Evolutionary conservation across 2,888 invertebrate species (phyloP), one percentile per base, ranked within the genome.

Genomic region (Epirrhoe tristata): DNA sequence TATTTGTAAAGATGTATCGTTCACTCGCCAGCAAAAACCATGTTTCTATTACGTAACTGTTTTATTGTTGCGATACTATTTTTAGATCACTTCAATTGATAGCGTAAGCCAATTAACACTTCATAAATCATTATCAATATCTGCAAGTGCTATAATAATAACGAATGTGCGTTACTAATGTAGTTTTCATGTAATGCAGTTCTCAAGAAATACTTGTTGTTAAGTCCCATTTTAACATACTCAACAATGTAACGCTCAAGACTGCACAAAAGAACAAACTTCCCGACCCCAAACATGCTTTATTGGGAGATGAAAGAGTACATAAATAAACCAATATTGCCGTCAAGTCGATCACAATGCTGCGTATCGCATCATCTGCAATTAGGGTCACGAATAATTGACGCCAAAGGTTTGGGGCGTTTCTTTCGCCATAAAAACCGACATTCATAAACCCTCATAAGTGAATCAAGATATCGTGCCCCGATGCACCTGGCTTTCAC

Each of bases 381-480:
- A 92, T 93, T 91, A 91, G 92, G 93, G 93, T 91, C 87, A 90
- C 83, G 84, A 87, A 91, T 92, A 93, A 93, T 91, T 91, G 91
- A 89, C 88, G 89, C 82, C 81, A 86, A 90, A 86, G 85, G 89
- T 88, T 86, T 87, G 86, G 86, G 89, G 90, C 85, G 88, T 83
- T 85, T 79, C 84, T 85, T 85, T 81, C 77, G 81, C 81, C 78
- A 70, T 83, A 86, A 86, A 88, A 84, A 85, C 82, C 85, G 78
- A 87, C 87, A 87, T 86, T 85, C 84, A 90, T 87, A 87, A 87
- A 79, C 91, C 90, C 91, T 88, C 84, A 89, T 88, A 86, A 89
- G 86, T 87, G 85, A 91, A 91, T 92, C 93, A 93, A 93, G 93
- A 93, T 93, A 91, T 87, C 84, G 89, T 78, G 80, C 82, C 84